Evolutionary conservation across 2,113 vertebrate species (phyloP), one percentile per base, ranked within the genome.

Genomic region (Cephalopholis sonnerati): DNA sequence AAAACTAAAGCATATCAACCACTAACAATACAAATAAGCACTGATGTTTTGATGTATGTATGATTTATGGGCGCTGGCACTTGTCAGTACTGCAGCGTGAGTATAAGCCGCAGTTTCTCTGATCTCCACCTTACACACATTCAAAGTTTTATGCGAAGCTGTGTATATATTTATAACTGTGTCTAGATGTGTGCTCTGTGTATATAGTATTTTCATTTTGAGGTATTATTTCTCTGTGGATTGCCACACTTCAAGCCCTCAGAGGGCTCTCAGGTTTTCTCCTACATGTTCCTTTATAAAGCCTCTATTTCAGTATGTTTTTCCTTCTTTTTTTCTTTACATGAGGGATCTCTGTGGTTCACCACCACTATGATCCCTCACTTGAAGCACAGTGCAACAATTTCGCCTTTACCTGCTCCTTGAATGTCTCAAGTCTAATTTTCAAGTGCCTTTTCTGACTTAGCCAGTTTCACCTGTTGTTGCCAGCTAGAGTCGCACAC

Each of bases 211-310:
- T 84, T 81, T 79, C 17, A 61, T 77, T 82, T 51, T 54, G 63
- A 74, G 85, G 64, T 80, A 59, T 81, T 81, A 62, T 86, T 75
- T 68, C 58, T 83, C 39, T 75, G 22, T 74, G 61, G 53, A 63
- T 29, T 87, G 50, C 54, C 27, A 54, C 46, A 20, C 70, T 44
- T 66, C 22, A 61, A 64, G 17, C 74, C 66, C 36, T 59, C 68
- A 46, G 15, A 46, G 58, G 55, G 44, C 24, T 59, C 24, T 50
- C 29, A 64, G 18, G 44, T 53, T 24, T 71, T 66, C 48, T 63
- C 62, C 61, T 46, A 12, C 29, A 17, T 29, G 50, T 55, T 53
- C 63, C 36, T 67, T 55, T 57, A 51, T 18, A 48, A 48, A 59
- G 17, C 51, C 24, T 59, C 66, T 27, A 46, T 53, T 62, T 68